Base-by-base conservation (phyloP, 2,888 invertebrate genomes). In the Tachina lurida region DNA sequence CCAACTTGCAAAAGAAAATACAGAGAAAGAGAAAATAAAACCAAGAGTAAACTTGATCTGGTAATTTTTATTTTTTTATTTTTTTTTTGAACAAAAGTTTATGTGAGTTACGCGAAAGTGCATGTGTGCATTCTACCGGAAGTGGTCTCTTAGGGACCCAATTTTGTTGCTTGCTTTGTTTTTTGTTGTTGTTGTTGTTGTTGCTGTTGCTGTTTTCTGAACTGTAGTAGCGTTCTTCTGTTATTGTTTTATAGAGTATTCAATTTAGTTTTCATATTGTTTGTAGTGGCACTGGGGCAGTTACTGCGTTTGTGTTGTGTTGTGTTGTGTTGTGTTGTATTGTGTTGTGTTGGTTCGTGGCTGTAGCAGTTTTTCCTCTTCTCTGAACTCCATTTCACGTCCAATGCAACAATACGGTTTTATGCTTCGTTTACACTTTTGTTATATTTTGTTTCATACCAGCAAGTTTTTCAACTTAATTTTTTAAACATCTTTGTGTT, bases 341-440 rank as follows among this genome's bases (percentile, higher is more conserved):
- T 13, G 45, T 15, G 56, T 15, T 43, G 47, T 74, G 10, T 58
- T 13, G 45, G 19, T 41, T 3, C 65, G 56, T 73, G 13, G 13
- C 8, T 19, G 60, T 22, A 13, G 12, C 49, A 68, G 17, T 60
- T 77, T 65, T 71, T 70, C 7, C 45, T 45, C 17, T 74, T 79
- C 79, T 70, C 47, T 68, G 70, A 79, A 65, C 39, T 52, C 58
- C 65, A 52, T 52, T 75, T 71, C 79, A 84, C 79, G 84, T 84
- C 79, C 65, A 75, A 43, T 84, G 75, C 79, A 79, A 84, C 84
- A 79, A 84, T 84, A 84, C 58, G 75, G 79, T 84, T 80, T 84
- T 80, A 71, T 84, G 80, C 79, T 84, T 75, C 84, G 84, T 84
- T 84, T 84, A 75, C 84, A 80, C 79, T 84, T 84, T 84, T 52